These are phyloP conservation scores for Polietes domitor DNA, from an alignment of 2,888 invertebrate species.

Conservation along the genomic window DNA sequence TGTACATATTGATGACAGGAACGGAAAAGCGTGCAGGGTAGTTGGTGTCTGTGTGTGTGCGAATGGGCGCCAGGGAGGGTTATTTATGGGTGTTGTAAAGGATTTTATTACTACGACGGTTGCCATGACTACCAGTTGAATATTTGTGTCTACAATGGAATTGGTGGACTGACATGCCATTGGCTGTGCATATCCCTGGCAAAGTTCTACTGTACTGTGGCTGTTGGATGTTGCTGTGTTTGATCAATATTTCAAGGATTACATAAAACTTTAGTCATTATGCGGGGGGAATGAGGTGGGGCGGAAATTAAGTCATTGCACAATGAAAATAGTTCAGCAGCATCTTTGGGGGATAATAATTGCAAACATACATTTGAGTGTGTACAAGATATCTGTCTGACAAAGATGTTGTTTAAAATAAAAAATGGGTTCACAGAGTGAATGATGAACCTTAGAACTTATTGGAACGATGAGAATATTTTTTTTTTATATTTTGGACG, in stretches of 20 bases:
- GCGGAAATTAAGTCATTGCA: neutral
- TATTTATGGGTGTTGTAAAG: constrained; percentile 36
- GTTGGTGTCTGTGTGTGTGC: neutral
- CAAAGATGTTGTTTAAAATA: too few species aligned
- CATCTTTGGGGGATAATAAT: neutral
- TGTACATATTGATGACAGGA: constrained; percentile 23
- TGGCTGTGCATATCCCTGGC: neutral
- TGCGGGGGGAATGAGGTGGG: neutral
- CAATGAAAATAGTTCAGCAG: neutral
- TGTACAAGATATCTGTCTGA: too few species aligned
- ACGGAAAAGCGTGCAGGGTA: neutral
- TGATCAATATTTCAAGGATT: constrained; percentile 10
- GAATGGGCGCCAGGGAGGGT: neutral
- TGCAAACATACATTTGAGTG: neutral
- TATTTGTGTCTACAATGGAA: constrained; percentile 17
- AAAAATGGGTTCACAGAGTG: too few species aligned
- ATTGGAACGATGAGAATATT: too few species aligned
- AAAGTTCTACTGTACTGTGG: neutral
- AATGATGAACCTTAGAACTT: too few species aligned
- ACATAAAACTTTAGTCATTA: neutral
- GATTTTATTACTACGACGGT: constrained; percentile 57
- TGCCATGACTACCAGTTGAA: constrained; percentile 65
- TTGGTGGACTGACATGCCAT: neutral
- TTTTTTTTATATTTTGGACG: too few species aligned
- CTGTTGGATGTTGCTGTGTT: neutral